Evolutionary conservation across 2,113 vertebrate species (phyloP).

Genomic region (Hemicordylus capensis): DNA sequence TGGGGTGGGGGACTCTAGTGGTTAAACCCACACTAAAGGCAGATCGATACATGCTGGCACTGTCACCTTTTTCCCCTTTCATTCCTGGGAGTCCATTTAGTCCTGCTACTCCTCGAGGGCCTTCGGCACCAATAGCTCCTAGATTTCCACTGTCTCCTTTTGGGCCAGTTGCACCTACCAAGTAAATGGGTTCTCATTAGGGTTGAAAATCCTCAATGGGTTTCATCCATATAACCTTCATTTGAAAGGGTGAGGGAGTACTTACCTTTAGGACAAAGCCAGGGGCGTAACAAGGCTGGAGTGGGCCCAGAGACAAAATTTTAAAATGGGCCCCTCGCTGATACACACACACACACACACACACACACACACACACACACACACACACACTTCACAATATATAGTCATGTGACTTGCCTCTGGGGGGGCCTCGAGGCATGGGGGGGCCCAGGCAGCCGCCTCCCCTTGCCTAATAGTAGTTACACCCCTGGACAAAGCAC

Average conservation of each 20-base stretch:
- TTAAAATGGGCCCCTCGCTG: no score
- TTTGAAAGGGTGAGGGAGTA: no score
- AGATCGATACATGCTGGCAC: slow-evolving; percentile 74
- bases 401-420: no score
- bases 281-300: no score
- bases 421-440: no score
- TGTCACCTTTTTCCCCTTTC: slow-evolving; percentile 78
- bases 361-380: no score
- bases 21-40: slow-evolving; percentile 85
- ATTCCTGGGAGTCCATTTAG: slow-evolving; percentile 73
- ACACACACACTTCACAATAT: no score
- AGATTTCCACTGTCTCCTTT: slow-evolving; percentile 66
- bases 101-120: slow-evolving; percentile 72
- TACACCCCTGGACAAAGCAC: background rate
- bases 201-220: background rate
- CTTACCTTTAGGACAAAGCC: background rate
- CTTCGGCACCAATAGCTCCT: slow-evolving; percentile 67
- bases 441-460: no score
- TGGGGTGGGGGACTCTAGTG: slow-evolving; percentile 56
- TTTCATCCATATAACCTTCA: background rate
- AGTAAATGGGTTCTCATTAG: background rate
- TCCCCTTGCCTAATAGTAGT: no score
- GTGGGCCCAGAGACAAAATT: no score
- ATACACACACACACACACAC: no score
- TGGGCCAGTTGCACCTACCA: slow-evolving; percentile 73